Evolutionary conservation across 2,797 vertebrate genomes (phyloP).

Genomic region (Labroides dimidiatus): DNA sequence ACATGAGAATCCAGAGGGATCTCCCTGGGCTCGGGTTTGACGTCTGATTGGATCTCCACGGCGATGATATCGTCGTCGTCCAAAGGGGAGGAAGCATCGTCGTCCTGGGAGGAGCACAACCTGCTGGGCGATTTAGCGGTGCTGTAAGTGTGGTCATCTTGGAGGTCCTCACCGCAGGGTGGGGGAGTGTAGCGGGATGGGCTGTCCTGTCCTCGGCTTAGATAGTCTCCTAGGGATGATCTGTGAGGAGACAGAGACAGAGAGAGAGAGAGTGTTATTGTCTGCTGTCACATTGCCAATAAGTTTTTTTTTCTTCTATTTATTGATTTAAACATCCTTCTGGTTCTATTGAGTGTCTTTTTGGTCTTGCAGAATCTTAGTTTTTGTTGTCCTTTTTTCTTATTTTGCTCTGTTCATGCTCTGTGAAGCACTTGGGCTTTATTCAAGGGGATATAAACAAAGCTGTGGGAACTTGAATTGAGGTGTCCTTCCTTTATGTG

Average conservation of each 20-base stretch:
- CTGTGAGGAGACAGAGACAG: conserved; percentile 75
- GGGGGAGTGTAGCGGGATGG: conserved; percentile 89
- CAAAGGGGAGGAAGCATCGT: conserved; percentile 83
- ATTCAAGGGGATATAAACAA: background rate
- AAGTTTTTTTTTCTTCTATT: background rate
- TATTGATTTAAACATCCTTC: background rate
- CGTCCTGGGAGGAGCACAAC: conserved; percentile 86
- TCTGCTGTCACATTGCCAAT: conserved; percentile 35
- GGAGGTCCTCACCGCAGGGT: conserved; percentile 91
- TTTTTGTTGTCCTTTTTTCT: background rate
- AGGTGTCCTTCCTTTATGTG: conserved; percentile 32
- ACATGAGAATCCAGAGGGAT: conserved; percentile 86
- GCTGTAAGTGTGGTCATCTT: conserved; percentile 97
- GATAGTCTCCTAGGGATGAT: conserved; percentile 91
- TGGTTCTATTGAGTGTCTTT: background rate
- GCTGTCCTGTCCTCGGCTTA: conserved; percentile 90
- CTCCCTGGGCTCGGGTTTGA: conserved; percentile 91
- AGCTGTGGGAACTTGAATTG: background rate
- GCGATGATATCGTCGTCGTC: conserved; percentile 87
- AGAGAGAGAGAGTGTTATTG: conserved; percentile 43
- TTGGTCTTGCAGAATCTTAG: background rate
- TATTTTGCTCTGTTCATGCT: no score
- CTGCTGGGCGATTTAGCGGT: conserved; percentile 90
- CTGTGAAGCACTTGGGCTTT: background rate
- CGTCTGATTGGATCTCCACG: conserved; percentile 87